A percentile compares a stretch with the other conserved stretches of the same genome.
Conservation (phyloP, 2,113 vertebrate genomes). For the Octodon degus region DNA sequence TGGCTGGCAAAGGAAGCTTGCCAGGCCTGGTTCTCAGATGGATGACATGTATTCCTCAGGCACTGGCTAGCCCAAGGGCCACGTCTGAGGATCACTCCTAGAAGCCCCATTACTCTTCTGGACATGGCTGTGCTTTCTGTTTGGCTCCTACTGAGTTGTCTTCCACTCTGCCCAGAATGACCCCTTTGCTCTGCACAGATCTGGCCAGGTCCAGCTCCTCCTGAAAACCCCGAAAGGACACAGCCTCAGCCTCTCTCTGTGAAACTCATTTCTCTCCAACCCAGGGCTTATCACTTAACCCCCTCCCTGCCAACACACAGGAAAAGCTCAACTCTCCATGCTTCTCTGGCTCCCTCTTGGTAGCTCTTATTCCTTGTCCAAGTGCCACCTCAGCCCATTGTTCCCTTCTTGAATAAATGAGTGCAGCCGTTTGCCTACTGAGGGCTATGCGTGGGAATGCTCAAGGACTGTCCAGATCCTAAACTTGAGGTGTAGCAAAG, state of each 20-base stretch:
- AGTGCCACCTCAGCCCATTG: not conserved
- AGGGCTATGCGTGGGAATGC: not conserved
- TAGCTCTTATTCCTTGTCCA: not conserved
- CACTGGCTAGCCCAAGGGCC: not conserved
- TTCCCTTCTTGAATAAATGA: not conserved
- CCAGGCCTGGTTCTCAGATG: not conserved
- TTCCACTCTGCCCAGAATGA: not conserved
- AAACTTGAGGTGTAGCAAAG: not conserved
- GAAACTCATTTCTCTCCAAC: not conserved
- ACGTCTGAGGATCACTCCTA: not conserved
- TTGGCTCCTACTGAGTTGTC: not conserved
- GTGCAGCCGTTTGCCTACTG: not conserved
- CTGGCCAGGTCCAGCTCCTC: not conserved
- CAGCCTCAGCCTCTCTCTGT: not conserved
- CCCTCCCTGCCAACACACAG: not conserved
- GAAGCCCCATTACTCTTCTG: not conserved
- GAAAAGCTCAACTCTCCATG: not conserved
- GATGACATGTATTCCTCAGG: not conserved
- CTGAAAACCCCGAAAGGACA: not conserved
- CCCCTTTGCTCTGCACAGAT: slow-evolving; percentile 1
- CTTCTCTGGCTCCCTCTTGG: not conserved
- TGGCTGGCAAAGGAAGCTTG: not conserved
- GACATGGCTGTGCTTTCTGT: not conserved
- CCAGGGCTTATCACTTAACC: not conserved
- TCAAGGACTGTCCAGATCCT: not conserved